phyloP scores from a whole-genome alignment of 2,113 vertebrate genomes.

The Saguinus imperator region DNA sequence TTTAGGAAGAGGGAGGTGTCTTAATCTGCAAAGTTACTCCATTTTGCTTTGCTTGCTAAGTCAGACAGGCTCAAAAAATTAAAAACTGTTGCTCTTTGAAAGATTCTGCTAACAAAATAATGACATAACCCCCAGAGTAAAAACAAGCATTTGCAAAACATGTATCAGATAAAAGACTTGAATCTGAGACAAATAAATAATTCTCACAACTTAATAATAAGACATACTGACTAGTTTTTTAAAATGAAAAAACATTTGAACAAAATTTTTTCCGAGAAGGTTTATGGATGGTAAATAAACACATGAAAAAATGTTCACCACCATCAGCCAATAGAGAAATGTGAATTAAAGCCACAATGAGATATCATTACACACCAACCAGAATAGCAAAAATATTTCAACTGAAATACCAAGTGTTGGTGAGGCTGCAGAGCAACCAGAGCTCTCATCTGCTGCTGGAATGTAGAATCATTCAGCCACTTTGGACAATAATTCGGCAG shows the following conservation, averaged over 20 bases:
- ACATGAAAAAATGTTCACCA: neutral
- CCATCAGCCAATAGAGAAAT: neutral
- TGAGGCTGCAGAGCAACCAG: neutral
- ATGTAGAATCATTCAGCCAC: neutral
- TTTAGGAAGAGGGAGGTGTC: neutral
- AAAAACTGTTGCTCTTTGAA: neutral
- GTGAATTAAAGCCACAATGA: neutral
- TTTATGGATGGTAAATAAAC: neutral
- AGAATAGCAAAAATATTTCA: neutral
- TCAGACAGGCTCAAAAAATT: neutral
- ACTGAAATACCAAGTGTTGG: neutral
- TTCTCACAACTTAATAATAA: neutral
- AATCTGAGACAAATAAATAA: neutral
- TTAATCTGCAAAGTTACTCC: neutral
- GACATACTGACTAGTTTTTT: neutral
- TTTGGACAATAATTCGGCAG: neutral
- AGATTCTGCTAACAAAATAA: neutral
- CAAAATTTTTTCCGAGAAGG: neutral
- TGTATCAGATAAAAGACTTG: neutral
- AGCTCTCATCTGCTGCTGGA: neutral
- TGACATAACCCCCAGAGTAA: neutral
- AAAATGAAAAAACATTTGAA: neutral
- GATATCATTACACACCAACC: neutral
- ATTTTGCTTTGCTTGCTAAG: neutral
- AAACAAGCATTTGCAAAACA: neutral